A percentile compares a stretch with the other conserved stretches of the same genome.
phyloP scores from a whole-genome alignment of 2,113 vertebrate genomes.

The Promerops cafer region DNA sequence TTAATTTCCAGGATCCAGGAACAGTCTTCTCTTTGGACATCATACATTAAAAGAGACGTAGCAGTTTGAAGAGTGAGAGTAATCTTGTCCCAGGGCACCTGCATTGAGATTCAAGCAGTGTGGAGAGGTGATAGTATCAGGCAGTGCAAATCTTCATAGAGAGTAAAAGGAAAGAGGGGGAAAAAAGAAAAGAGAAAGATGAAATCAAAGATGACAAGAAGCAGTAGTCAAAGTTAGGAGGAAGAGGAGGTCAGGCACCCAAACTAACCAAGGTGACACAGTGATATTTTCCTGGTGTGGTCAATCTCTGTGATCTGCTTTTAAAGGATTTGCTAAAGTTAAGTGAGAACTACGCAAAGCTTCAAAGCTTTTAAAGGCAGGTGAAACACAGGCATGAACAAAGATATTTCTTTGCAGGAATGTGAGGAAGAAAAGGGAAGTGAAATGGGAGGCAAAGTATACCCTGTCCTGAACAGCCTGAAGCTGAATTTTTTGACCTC shows the following conservation, averaged over 20 bases:
- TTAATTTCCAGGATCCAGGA: slow-evolving; percentile 10
- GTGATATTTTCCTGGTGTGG: not conserved
- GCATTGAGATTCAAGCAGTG: slow-evolving; percentile 5
- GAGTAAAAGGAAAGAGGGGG: not conserved
- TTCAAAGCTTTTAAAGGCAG: not conserved
- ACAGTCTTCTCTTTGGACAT: not conserved
- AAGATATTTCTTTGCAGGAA: not conserved
- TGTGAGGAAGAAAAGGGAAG: not conserved
- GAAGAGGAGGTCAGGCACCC: not conserved
- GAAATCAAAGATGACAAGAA: slow-evolving; percentile 8
- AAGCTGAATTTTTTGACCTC: not conserved
- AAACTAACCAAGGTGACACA: not conserved
- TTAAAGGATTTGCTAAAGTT: not conserved
- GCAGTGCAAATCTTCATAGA: not conserved
- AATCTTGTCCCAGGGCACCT: not conserved
- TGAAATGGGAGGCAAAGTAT: not conserved
- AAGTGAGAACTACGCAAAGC: not conserved
- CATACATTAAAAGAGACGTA: not conserved
- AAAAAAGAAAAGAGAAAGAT: not conserved
- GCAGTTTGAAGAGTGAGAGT: not conserved
- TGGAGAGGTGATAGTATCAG: not conserved
- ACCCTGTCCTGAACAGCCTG: not conserved
- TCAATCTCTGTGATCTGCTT: not conserved
- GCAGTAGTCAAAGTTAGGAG: not conserved
- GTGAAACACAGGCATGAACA: not conserved